Conservation (phyloP, 1,140 invertebrate species). For the Drosophila lacteicornis region DNA sequence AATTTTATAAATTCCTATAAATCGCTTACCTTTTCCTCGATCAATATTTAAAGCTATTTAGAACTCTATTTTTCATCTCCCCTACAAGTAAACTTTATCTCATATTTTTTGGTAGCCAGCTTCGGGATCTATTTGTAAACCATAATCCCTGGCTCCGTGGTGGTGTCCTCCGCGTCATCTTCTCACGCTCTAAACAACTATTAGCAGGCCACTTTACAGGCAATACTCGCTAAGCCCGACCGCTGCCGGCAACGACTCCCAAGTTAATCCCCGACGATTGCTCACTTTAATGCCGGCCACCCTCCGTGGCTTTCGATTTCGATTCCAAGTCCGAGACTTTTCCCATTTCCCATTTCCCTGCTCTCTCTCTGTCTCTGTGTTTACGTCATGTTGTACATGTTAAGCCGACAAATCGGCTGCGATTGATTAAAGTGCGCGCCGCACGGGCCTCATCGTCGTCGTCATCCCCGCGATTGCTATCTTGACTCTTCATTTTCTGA, state of each 20-base stretch:
- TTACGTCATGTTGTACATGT: constrained; percentile 84
- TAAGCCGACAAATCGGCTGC: constrained; percentile 85
- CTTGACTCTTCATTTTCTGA: constrained; percentile 69
- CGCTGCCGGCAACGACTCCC: constrained; percentile 11
- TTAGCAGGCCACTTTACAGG: constrained; percentile 74
- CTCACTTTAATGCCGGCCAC: constrained; percentile 76
- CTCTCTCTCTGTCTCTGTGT: constrained; percentile 32
- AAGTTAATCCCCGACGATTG: constrained; percentile 77
- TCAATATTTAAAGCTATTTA: too few relatives aligned
- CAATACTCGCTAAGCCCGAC: constrained; percentile 69
- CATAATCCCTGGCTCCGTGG: constrained; percentile 20
- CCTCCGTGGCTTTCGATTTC: constrained; percentile 38
- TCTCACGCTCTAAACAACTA: constrained; percentile 72
- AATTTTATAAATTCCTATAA: too few relatives aligned
- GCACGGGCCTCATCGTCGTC: constrained; percentile 9
- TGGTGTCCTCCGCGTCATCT: constrained; percentile 25
- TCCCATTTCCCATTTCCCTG: constrained; percentile 17
- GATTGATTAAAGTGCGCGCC: constrained; percentile 82
- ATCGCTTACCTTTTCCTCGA: too few relatives aligned
- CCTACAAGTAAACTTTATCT: neutral
- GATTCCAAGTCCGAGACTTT: neutral
- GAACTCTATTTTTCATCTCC: neutral
- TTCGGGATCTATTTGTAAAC: constrained; percentile 7
- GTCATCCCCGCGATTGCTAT: constrained; percentile 60
- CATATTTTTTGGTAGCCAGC: neutral